A percentile compares a stretch with the other conserved stretches of the same genome.
Conservation (phyloP, 2,888 invertebrate species). For the Himalopsyche kuldschensis region DNA sequence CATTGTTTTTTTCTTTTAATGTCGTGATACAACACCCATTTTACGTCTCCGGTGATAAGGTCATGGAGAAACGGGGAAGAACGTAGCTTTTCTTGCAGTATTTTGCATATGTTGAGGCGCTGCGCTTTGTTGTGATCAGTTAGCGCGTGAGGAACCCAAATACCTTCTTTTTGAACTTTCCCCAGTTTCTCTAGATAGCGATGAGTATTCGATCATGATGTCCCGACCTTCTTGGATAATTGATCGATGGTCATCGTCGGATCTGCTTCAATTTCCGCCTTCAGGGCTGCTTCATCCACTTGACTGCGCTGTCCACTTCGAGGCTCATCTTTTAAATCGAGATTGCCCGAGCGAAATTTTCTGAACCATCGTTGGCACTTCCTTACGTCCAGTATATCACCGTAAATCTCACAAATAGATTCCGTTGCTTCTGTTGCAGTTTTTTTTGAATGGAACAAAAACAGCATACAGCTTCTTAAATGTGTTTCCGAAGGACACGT, state of each 20-base stretch:
- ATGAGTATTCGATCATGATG: not conserved
- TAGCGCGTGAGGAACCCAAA: not conserved
- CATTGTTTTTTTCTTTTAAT: too few species aligned
- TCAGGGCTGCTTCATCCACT: constrained; percentile 3
- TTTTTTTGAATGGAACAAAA: not conserved
- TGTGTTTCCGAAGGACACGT: constrained; percentile 6
- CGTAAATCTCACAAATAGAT: too few species aligned
- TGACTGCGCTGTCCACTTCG: not conserved
- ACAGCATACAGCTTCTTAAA: not conserved
- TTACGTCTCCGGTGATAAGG: too few species aligned
- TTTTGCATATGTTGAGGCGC: not conserved
- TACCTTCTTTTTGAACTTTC: not conserved
- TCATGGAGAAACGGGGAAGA: too few species aligned
- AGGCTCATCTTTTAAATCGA: too few species aligned
- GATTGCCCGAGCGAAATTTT: too few species aligned
- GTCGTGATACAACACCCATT: too few species aligned
- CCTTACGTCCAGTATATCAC: too few species aligned
- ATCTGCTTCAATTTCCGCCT: not conserved
- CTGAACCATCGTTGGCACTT: too few species aligned
- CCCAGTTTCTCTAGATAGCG: not conserved
- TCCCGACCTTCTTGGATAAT: not conserved
- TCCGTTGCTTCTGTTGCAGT: too few species aligned
- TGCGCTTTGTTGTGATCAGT: not conserved
- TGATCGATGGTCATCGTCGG: not conserved
- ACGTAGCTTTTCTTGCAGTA: too few species aligned